Evolutionary conservation across 2,113 vertebrate species (phyloP).

Genomic region (Oceanodroma tethys): DNA sequence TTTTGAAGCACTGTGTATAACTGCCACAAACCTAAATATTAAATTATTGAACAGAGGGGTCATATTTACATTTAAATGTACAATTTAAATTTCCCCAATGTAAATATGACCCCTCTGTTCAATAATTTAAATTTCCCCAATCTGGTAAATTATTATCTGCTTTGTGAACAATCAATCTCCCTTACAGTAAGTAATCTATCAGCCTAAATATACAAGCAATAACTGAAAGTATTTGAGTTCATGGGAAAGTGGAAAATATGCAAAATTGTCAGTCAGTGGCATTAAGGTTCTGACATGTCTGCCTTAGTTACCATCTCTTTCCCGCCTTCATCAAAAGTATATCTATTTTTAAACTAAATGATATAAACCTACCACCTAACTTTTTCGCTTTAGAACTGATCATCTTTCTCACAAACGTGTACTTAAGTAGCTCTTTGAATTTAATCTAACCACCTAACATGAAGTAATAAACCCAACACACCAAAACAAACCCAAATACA

Average conservation of each 20-base stretch:
- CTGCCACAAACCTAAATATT: neutral
- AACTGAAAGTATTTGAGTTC: neutral
- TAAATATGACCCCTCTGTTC: neutral
- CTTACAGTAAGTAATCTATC: neutral
- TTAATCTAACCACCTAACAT: neutral
- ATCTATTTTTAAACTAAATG: neutral
- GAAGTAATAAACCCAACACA: neutral
- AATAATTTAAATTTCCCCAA: neutral
- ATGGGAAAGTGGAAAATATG: neutral
- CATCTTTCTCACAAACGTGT: neutral
- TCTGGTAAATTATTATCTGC: neutral
- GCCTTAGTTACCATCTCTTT: neutral
- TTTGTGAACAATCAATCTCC: neutral
- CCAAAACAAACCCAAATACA: neutral
- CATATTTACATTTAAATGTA: neutral
- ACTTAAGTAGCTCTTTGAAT: neutral
- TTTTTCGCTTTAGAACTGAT: neutral
- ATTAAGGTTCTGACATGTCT: neutral
- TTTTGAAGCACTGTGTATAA: neutral
- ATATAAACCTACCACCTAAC: neutral
- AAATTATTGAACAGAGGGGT: neutral
- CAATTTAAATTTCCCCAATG: neutral
- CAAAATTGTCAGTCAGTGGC: neutral
- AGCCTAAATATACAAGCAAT: neutral
- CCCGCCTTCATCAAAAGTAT: neutral